These are phyloP conservation scores for Patella depressa DNA, from an alignment of 2,888 invertebrate genomes.

Conservation along the genomic window DNA sequence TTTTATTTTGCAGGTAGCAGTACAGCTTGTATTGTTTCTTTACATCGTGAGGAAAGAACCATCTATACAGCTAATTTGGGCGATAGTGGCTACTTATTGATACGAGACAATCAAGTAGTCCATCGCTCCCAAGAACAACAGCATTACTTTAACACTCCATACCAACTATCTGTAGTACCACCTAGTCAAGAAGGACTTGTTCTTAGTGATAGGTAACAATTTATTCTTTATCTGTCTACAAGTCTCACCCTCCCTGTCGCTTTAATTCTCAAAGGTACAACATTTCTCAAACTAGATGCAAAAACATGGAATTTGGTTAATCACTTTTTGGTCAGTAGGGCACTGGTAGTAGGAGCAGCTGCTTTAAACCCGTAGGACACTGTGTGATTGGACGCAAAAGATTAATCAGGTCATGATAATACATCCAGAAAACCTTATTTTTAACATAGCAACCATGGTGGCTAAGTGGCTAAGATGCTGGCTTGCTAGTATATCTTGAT, in stretches of 20 bases:
- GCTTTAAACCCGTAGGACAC: too few relatives aligned
- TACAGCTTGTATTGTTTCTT: slow-evolving; percentile 95
- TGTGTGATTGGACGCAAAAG: too few relatives aligned
- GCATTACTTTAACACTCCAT: slow-evolving; percentile 99
- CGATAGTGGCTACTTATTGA: slow-evolving; percentile 96
- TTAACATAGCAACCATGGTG: too few relatives aligned
- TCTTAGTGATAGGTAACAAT: slow-evolving; percentile 85
- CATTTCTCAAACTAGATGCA: not conserved
- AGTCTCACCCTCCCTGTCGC: not conserved
- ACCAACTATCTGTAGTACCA: slow-evolving; percentile 94
- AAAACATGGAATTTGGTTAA: too few relatives aligned
- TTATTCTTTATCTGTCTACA: not conserved
- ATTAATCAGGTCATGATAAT: too few relatives aligned
- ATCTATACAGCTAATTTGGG: slow-evolving; percentile 97
- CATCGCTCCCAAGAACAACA: slow-evolving; percentile 96
- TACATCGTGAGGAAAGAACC: slow-evolving; percentile 89
- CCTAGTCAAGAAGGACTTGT: slow-evolving; percentile 86
- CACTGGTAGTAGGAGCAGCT: too few relatives aligned
- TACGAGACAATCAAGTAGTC: slow-evolving; percentile 76
- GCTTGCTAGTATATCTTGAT: too few relatives aligned
- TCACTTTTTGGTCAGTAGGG: too few relatives aligned
- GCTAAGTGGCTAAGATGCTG: too few relatives aligned
- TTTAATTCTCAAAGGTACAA: not conserved
- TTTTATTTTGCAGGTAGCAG: slow-evolving; percentile 82
- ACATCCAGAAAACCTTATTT: too few relatives aligned